Base-by-base conservation (phyloP, 2,797 vertebrate species). In the Crenuchus spilurus region DNA sequence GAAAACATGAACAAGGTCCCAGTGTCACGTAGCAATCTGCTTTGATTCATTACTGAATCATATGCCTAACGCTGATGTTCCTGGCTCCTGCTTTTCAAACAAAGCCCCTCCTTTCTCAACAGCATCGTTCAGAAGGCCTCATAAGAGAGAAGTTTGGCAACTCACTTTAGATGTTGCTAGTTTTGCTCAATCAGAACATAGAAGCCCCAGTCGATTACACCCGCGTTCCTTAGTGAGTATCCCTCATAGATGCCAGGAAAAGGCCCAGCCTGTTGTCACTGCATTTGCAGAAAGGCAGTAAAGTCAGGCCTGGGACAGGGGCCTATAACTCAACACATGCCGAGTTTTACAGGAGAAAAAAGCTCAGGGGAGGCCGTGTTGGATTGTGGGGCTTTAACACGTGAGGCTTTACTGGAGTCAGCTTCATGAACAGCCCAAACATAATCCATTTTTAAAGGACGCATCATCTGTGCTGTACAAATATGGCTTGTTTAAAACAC, bases 71-170 rank as follows among this genome's bases (percentile, higher is more conserved):
- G 79, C 42, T 69, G 48, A 63, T 88, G 88, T 89, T 88, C 86
- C 84, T 84, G 88, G 82, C 84, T n/a, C n/a, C n/a, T 87, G 86
- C 84, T 87, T 84, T 88, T 87, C 86, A 88, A 90, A 87, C 70
- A 35, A 62, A 71, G 11, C 39, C 54, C 20, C 44, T 33, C 31
- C 26, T 78, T 68, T 73, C 61, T 74, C 41, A 70, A 51, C 41
- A 20, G 37, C 7, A 30, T 54, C 49, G 64, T 4, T 2, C 44
- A 42, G 55, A 72, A 39, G 54, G 24, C 39, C 35, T 11, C 46
- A 24, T 64, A 24, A 48, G 46, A 69, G 65, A 49, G 41, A 42
- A 42, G 66, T 58, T 52, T 64, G 37, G 66, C 79, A 73, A 55
- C 57, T 52, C 37, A 30, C 26, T 80, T 35, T 71, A 48, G 73